Percentiles rank a stretch among this genome's conserved stretches.
Evolutionary conservation across 2,797 vertebrate genomes (phyloP).

Genomic region (Myiothlypis coronata): DNA sequence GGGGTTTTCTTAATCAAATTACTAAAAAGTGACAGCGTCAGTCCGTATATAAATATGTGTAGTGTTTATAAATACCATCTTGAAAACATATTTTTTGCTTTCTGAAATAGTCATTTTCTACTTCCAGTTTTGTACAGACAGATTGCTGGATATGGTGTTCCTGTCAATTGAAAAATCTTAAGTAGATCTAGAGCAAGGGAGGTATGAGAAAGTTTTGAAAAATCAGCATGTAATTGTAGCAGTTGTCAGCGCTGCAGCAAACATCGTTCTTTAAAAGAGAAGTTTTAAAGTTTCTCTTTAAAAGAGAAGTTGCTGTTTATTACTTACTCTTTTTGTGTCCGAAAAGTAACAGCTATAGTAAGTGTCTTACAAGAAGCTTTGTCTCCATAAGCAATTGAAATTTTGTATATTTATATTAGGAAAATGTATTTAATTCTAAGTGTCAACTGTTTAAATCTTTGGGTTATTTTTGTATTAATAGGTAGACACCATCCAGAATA

Average conservation of each 20-base stretch:
- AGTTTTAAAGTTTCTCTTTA: neutral
- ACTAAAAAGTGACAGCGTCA: neutral
- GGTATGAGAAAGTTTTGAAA: neutral
- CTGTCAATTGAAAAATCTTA: neutral
- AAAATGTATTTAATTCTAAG: neutral
- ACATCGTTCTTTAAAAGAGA: neutral
- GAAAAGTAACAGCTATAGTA: neutral
- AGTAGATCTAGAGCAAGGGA: neutral
- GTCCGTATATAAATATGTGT: neutral
- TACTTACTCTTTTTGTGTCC: neutral
- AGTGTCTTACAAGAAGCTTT: neutral
- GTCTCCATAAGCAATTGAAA: neutral
- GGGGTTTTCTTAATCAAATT: neutral
- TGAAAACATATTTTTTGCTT: neutral
- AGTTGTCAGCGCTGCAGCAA: neutral
- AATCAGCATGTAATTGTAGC: neutral
- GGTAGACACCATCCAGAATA: conserved; percentile 79
- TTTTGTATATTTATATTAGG: neutral
- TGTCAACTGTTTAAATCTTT: neutral
- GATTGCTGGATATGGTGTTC: neutral
- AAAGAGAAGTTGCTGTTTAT: neutral
- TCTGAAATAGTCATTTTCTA: neutral
- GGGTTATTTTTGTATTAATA: conserved; percentile 26
- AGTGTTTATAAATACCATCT: neutral
- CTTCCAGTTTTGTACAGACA: neutral